phyloP scores from a whole-genome alignment of 2,888 invertebrate genomes.

The Cerceris rybyensis region DNA sequence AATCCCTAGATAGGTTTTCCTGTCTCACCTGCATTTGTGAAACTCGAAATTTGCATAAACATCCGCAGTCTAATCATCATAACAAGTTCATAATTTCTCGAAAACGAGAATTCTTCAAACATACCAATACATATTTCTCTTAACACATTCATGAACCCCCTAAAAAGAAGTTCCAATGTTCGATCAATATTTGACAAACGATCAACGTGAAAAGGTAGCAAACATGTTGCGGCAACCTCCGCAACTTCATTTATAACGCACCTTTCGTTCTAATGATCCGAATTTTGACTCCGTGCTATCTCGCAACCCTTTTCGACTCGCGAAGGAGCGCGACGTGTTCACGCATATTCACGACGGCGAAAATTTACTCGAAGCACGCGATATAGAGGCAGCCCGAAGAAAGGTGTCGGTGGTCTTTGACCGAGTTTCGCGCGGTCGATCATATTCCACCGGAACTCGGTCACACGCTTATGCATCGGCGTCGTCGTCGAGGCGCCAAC shows the following conservation, averaged over 20 bases:
- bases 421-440: slow-evolving; percentile 71
- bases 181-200: too few species aligned
- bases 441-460: slow-evolving; percentile 71
- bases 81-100: too few species aligned
- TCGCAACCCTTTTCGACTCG: background rate
- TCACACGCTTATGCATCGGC: slow-evolving; percentile 69
- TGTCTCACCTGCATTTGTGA: too few species aligned
- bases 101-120: too few species aligned
- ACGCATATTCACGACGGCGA: slow-evolving; percentile 52
- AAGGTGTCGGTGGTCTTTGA: slow-evolving; percentile 72
- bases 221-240: too few species aligned
- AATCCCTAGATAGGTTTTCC: too few species aligned
- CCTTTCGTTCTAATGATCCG: background rate
- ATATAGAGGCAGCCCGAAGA: slow-evolving; percentile 49
- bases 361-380: slow-evolving; percentile 50
- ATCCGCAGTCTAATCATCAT: too few species aligned
- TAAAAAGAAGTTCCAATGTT: too few species aligned
- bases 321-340: slow-evolving; percentile 40
- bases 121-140: too few species aligned
- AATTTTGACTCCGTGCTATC: background rate
- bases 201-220: too few species aligned
- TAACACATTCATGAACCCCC: too few species aligned
- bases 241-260: background rate
- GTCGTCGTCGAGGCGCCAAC: slow-evolving; percentile 64
- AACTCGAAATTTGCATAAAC: too few species aligned